Evolutionary conservation across 30 jellyfish, hydroid and myxozoan genomes (phyloP), one percentile per base, ranked within the genome.

Genomic region (Aurelia sp.): DNA sequence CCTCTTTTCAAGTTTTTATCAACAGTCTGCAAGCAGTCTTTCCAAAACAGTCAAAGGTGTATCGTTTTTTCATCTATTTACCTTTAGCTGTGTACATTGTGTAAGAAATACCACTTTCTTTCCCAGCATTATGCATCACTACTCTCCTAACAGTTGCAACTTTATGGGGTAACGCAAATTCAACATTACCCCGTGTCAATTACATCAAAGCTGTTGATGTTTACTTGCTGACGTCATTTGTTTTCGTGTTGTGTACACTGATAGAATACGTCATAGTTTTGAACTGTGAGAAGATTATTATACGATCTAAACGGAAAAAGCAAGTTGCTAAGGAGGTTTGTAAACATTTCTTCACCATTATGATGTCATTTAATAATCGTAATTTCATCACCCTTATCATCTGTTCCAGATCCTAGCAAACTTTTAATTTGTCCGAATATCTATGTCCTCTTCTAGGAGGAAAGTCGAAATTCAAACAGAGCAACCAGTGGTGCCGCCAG

Each of bases 201-300:
- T 89, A 89, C 90, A 89, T 89, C 75, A 89, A 89, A 65, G 97
- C 97, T 15, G 89, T 89, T n/a, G 97, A 89, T 63, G 97, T 89
- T 11, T 89, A 80, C 75, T 72, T 89, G 80, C 78, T 89, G 90
- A 89, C 97, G 89, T 89, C 97, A 80, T 89, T 89, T 51, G 89
- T 83, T 17, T 89, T 89, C 52, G 97, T 89, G 18, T 76, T 89
- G 50, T 89, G 97, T 59, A 89, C 97, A 12, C 86, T 89, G 11
- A 69, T 89, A 5, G 97, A 89, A 67, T 89, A 89, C 57, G 97
- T 89, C 40, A 62, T 89, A 2, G 92, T 80, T 8, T 85, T 89
- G 17, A 89, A 89, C 51, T 89, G 90, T 44, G 97, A 89, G 62
- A 76, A 80, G 68, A 62, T 88, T 17, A 74, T 67, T 6, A 50